A percentile compares a stretch with the other conserved stretches of the same genome.
Evolutionary conservation across 2,113 vertebrate species (phyloP).

Genomic region (Bettongia penicillata): DNA sequence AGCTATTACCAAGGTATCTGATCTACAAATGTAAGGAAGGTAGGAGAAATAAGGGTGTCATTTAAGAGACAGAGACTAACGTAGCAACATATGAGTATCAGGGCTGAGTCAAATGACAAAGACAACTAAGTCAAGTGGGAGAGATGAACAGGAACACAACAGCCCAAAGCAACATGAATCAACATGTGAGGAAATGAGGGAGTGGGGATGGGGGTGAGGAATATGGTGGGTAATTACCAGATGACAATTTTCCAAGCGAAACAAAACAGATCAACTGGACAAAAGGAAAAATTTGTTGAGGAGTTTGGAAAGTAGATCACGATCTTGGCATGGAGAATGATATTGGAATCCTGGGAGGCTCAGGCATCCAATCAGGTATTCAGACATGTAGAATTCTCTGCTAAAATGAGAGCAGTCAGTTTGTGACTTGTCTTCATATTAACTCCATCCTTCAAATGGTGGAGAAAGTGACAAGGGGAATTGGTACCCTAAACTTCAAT

Average conservation of each 20-base stretch:
- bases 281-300: background rate
- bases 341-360: background rate
- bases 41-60: background rate
- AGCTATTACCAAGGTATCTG: background rate
- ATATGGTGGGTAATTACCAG: background rate
- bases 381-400: background rate
- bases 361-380: background rate
- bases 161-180: background rate
- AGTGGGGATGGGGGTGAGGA: background rate
- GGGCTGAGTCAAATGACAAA: background rate
- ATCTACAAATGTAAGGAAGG: background rate
- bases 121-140: background rate
- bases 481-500: background rate
- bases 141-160: background rate
- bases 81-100: background rate
- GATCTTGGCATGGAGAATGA: background rate
- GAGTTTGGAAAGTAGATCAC: background rate
- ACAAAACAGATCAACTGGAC: background rate
- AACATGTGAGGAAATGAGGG: background rate
- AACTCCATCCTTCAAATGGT: background rate
- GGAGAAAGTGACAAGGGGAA: background rate
- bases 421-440: background rate
- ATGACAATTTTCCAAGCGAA: background rate
- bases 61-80: background rate
- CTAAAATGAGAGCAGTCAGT: background rate